Evolutionary conservation across 2,888 invertebrate species (phyloP), one percentile per base, ranked within the genome.

Genomic region (Drosophila peninsularis): DNA sequence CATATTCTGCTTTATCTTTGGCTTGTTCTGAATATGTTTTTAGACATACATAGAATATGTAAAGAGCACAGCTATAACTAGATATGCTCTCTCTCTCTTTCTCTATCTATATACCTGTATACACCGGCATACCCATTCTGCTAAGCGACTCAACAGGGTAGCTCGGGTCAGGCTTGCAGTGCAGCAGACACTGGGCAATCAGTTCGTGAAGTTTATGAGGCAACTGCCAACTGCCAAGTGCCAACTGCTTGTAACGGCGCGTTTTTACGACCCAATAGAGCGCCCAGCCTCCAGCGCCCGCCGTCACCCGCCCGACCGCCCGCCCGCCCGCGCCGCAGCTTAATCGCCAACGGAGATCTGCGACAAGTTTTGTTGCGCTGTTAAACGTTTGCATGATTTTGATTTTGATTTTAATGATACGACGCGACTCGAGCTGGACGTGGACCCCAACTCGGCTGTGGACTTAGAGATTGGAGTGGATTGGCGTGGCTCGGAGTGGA

Each of bases 371-470:
- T 88, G 87, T 82, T 55, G 80, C 86, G 88, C 67, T 75, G 80
- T 83, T 89, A 86, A 86, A 89, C 89, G 85, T 84, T 86, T 88
- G 89, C 85, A 85, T 85, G 89, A 89, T 85, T 85, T 87, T 78
- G 78, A 76, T 76, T 76, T 78, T 78, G 75, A 76, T 76, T 76
- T 76, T 76, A 87, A 87, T 71, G 89, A 83, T 87, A 78, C 67
- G 65, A 52, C 19, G 19, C 19, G 50, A 27, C 49, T 17, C 5
- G 19, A 9, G 5, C 3, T 37, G 37, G n/a, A 36, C 6, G 14
- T 37, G 36, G 24, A 14, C 44, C 32, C 53, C 17, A 17, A 68
- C 34, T 54, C 7, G 47, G 53, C 42, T 30, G 9, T 17, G 52
- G 41, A 19, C 65, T 55, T 58, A 50, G 53, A 52, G 34, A 41